These are phyloP conservation scores for Zelleria hepariella DNA, from an alignment of 2,888 invertebrate species.

Conservation along the genomic window DNA sequence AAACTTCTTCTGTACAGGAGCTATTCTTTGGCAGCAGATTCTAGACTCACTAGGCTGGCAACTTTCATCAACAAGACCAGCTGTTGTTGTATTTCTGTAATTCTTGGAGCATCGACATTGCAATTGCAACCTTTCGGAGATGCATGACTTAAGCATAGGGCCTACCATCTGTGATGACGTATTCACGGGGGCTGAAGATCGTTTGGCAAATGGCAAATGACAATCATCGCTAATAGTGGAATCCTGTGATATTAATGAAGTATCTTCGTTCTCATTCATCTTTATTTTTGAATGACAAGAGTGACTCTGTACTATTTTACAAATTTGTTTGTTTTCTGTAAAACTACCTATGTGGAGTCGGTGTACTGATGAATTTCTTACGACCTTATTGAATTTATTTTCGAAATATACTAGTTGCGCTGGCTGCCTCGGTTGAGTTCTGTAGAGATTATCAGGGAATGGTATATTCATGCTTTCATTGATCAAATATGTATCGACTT, in stretches of 20 bases:
- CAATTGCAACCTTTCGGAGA: background rate
- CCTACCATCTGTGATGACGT: background rate
- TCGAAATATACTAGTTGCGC: background rate
- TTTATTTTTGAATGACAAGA: background rate
- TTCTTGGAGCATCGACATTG: background rate
- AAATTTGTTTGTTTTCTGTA: background rate
- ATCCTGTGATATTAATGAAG: background rate
- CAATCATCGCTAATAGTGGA: background rate
- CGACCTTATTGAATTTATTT: background rate
- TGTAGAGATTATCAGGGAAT: background rate
- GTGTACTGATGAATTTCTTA: background rate
- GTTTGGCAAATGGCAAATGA: background rate
- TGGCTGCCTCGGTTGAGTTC: background rate
- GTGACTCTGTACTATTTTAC: background rate
- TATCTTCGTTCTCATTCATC: background rate
- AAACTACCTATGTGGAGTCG: background rate
- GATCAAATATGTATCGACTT: background rate
- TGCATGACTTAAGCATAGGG: background rate
- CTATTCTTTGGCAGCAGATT: background rate
- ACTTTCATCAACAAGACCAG: background rate
- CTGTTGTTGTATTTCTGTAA: background rate
- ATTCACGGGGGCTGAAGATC: background rate
- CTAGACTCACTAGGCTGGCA: background rate
- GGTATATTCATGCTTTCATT: background rate
- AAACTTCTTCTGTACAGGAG: background rate